phyloP scores from a whole-genome alignment of 2,797 vertebrate genomes.

The Bufotes viridis region DNA sequence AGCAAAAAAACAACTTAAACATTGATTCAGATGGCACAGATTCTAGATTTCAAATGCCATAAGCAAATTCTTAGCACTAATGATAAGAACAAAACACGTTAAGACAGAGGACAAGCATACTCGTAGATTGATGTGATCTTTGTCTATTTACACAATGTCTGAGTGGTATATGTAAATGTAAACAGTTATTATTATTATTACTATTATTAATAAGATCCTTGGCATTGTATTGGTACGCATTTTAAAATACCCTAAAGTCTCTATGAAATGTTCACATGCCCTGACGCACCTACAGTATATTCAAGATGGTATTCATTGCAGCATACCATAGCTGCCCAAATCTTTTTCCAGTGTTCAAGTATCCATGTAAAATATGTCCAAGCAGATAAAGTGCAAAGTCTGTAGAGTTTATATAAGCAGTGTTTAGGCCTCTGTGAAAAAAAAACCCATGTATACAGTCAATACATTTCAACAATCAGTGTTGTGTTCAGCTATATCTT shows the following conservation, averaged over 20 bases:
- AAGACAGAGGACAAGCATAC: conserved; percentile 9
- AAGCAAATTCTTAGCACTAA: conserved; percentile 16
- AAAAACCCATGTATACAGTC: conserved; percentile 37
- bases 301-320: conserved; percentile 10
- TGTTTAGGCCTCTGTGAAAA: conserved; percentile 60
- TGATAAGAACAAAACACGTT: conserved; percentile 6
- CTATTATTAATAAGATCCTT: conserved; percentile 46
- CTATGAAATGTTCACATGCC: conserved; percentile 8
- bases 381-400: conserved; percentile 62
- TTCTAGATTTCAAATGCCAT: conserved; percentile 14
- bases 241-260: neutral
- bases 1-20: conserved; percentile 49
- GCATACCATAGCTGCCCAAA: conserved; percentile 50
- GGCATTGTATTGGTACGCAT: conserved; percentile 60
- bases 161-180: conserved; percentile 54
- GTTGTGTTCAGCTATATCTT: conserved; percentile 25
- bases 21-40: neutral
- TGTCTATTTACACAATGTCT: conserved; percentile 49
- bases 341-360: conserved; percentile 55
- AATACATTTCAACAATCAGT: conserved; percentile 42
- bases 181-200: conserved; percentile 37
- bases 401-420: conserved; percentile 51
- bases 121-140: neutral
- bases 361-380: conserved; percentile 49
- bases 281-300: conserved; percentile 50